Evolutionary conservation across 2,797 vertebrate species (phyloP), one percentile per base, ranked within the genome.

Genomic region (Phoeniculus purpureus): DNA sequence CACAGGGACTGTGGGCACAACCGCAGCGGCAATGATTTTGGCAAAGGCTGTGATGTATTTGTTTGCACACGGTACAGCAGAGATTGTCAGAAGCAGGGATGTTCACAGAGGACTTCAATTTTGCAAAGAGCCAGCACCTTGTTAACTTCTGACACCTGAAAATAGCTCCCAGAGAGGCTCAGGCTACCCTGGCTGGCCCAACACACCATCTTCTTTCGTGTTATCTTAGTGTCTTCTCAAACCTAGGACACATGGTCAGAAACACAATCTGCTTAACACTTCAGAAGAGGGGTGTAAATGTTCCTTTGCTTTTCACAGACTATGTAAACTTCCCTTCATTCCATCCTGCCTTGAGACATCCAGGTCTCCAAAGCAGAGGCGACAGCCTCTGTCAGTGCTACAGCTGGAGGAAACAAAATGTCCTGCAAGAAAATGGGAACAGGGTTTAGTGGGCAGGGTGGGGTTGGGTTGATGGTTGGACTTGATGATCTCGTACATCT

Each of bases 21-120:
- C 61, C 31, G 55, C 79, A 87, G 77, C 17, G 61, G 72, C 65
- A 66, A 80, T 65, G 13, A 3, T 75, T 85, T 51, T 92, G 89
- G 88, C 76, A 89, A 92, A 81, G 87, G 81, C 81, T 94, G 50
- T 89, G 87, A 89, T 29, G 76, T 52, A 67, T 92, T 92, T 93
- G 61, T 85, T 89, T 94, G 73, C 73, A 89, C 68, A 15, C 6
- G 47, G 66, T 48, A n/a, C 29, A 85, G 72, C 66, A 61, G 76
- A 55, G 50, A 80, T 82, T 81, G 76, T 81, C 76, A 89, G 76
- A 82, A 89, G 52, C 4, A 2, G 37, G 61, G 32, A 61, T 0
- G 6, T 82, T 87, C 79, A 62, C 70, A 81, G 87, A 85, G 43
- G 29, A 85, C 92, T 92, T 89, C 89, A 59, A 68, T 85, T 82